Evolutionary conservation across 2,113 vertebrate genomes (phyloP), one percentile per base, ranked within the genome.

Genomic region (Pelvicachromis taeniatus): DNA sequence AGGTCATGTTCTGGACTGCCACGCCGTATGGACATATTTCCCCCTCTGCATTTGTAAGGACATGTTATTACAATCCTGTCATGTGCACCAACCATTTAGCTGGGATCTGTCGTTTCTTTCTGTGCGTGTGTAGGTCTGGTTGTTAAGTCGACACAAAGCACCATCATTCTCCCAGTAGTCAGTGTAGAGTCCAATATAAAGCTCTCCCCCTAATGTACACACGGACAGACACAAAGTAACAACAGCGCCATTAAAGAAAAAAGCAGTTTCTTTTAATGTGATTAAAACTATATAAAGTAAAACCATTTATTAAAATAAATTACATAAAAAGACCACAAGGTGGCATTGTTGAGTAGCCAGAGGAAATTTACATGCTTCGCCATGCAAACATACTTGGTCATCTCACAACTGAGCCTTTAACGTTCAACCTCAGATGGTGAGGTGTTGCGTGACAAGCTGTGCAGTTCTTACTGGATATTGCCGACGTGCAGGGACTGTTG

Each of bases 91-190:
- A 99, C 98, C 97, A 89, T 97, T 98, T 52, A 99, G 85, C n/a
- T 99, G 96, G 61, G 96, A 96, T 54, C 96, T 96, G 9, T 97
- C 97, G 1, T 98, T 97, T 1, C 97, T 96, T 63, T 99, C 98
- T 0, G 97, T 98, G 78, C 98, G 96, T 0, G 98, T 97, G 56
- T 97, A 97, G 1, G 96, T 95, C 77, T 95, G 78, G 54, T 95
- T 96, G 58, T 96, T 97, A 21, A 95, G 92, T 75, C 98, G 96
- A 91, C 98, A 98, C 14, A 99, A 55, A 5, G 98, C 97, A 0
- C 97, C 97, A 1, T 99, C 98, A 21, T 98, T 97, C 82, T 97
- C 97, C 98, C 98, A 99, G 93, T 98, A 99, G 93, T 99, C 98
- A 0, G 96, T 98, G 92, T 98, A 98, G 63, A 99, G 96, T 9